These are phyloP conservation scores for Eupithecia vulgata DNA, from an alignment of 2,888 invertebrate species.

Conservation along the genomic window DNA sequence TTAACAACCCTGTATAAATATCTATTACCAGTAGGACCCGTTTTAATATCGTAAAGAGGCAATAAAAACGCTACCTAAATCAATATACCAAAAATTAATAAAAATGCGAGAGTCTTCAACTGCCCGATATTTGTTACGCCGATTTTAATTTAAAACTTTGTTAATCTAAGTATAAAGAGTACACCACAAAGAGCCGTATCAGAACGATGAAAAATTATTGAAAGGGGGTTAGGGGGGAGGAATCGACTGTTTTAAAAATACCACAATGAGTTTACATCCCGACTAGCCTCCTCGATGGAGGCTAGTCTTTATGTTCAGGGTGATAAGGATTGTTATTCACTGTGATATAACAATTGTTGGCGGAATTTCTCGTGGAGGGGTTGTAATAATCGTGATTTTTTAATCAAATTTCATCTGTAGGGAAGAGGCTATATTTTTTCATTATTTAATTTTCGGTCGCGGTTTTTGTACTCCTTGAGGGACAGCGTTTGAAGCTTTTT, in stretches of 20 bases:
- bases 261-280: constrained; percentile 54
- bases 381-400: constrained; percentile 85
- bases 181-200: constrained; percentile 81
- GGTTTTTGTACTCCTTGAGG: constrained; percentile 77
- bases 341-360: constrained; percentile 36
- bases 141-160: constrained; percentile 83
- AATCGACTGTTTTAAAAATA: constrained; percentile 75
- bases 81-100: constrained; percentile 49
- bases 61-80: constrained; percentile 38
- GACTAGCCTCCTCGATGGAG: constrained; percentile 17
- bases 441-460: constrained; percentile 83
- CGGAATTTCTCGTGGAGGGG: constrained; percentile 68
- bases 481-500: constrained; percentile 79
- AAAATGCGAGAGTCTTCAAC: constrained; percentile 50
- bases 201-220: constrained; percentile 84
- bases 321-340: constrained; percentile 46
- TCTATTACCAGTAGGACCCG: background rate
- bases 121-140: constrained; percentile 69
- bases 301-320: constrained; percentile 38
- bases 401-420: constrained; percentile 85
- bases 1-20: background rate
- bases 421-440: constrained; percentile 84
- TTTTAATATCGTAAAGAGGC: constrained; percentile 34
- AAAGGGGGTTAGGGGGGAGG: constrained; percentile 75
- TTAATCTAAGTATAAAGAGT: constrained; percentile 81